These are phyloP conservation scores for Acanthisitta chloris DNA, from an alignment of 2,113 vertebrate species.

Conservation along the genomic window DNA sequence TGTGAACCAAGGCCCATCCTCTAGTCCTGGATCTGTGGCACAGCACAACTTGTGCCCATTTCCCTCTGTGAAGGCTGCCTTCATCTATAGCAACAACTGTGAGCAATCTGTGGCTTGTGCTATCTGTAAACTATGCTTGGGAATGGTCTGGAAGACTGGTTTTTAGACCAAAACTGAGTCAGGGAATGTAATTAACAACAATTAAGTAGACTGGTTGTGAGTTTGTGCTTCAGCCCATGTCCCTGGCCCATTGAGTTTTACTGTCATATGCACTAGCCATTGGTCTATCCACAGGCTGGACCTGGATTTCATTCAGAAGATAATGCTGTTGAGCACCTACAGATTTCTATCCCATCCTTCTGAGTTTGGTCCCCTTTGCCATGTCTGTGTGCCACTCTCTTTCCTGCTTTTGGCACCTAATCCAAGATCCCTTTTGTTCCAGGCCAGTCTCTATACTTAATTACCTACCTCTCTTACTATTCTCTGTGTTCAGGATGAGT, in stretches of 20 bases:
- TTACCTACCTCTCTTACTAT: not conserved
- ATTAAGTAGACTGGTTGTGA: not conserved
- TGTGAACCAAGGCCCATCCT: not conserved
- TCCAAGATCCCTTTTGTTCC: not conserved
- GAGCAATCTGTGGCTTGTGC: not conserved
- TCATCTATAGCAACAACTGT: not conserved
- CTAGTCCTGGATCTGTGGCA: not conserved
- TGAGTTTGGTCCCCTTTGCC: not conserved
- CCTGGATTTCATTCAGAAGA: not conserved
- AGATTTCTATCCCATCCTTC: not conserved
- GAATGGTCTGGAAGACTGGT: not conserved
- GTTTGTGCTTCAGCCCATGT: not conserved
- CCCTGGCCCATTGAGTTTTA: not conserved
- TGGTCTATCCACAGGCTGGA: fast-evolving
- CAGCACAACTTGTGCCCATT: not conserved
- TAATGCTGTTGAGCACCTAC: not conserved
- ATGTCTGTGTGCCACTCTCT: not conserved
- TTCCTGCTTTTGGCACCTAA: not conserved
- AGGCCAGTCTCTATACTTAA: not conserved
- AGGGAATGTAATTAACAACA: not conserved
- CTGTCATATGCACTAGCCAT: not conserved
- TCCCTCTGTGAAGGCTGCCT: not conserved
- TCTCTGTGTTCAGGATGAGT: not conserved
- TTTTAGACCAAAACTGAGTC: not conserved
- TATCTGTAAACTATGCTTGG: not conserved